Base-by-base conservation (phyloP, 2,888 invertebrate genomes). In the Endomychus coccineus region DNA sequence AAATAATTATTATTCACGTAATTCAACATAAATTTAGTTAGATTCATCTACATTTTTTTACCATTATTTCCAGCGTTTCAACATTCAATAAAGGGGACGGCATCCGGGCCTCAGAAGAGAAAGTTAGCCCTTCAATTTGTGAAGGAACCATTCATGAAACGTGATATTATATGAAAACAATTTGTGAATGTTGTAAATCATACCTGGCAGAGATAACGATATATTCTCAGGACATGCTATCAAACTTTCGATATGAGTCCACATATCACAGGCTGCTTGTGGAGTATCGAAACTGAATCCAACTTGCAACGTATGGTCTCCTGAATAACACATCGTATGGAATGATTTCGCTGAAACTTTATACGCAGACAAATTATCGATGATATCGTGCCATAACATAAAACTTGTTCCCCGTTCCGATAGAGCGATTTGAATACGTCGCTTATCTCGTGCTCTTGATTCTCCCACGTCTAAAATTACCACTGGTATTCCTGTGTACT, bases 271-370 rank as follows among this genome's bases (percentile, higher is more conserved):
- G 0, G 87, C 86, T 1, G 83, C 77, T 25, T 76, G 74, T 19
- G 74, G 74, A 42, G 80, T 79, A 61, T 86, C 85, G 64, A 86
- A 88, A 58, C 84, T 83, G 50, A 88, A 74, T 4, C 87, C 88
- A 32, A 83, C 80, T 56, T 83, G 70, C 49, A 78, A 74, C 40
- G 80, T 76, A 63, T 85, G 85, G 60, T 88, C 86, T 17, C 73
- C 71, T 7, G 85, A 85, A 47, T 82, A 69, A 62, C 80, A 80
- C 80, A 88, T 78, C 23, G 86, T 87, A 62, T 88, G 88, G 59
- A 88, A 88, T 22, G 82, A 78, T 23, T 78, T 76, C 1, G 80
- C 78, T 10, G 77, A 74, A 10, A 76, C 72, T 58, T 74, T 76
- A 68, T 87, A 88, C 38, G 79, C 75, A 5, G 82, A 80, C 44